phyloP scores from a whole-genome alignment of 2,888 invertebrate species.

The Drosophila borborema region DNA sequence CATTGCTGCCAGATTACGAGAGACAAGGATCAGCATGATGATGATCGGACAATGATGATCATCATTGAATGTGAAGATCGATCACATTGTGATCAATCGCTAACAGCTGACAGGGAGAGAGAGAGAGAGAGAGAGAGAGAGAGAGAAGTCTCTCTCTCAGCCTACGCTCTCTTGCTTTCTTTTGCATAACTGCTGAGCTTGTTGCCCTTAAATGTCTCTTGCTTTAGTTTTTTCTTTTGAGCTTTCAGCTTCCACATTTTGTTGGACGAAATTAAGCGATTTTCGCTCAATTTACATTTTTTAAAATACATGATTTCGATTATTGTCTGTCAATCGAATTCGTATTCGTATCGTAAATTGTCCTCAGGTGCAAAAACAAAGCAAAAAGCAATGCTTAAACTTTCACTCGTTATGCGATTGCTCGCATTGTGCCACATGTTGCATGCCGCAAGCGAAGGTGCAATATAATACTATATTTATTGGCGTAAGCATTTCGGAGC shows the following conservation, averaged over 20 bases:
- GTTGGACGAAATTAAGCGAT: slow-evolving; percentile 67
- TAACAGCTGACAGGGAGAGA: neutral
- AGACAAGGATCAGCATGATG: slow-evolving; percentile 37
- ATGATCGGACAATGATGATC: slow-evolving; percentile 29
- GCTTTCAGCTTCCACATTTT: slow-evolving; percentile 23
- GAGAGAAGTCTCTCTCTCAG: too few relatives aligned
- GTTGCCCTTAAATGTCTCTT: slow-evolving; percentile 43
- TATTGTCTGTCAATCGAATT: slow-evolving; percentile 63
- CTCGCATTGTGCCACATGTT: slow-evolving; percentile 40
- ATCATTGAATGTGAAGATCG: slow-evolving; percentile 27
- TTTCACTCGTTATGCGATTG: slow-evolving; percentile 62
- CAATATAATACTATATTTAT: neutral
- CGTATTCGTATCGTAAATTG: slow-evolving; percentile 43
- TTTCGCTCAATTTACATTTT: slow-evolving; percentile 76
- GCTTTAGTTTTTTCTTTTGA: neutral
- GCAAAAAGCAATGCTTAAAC: slow-evolving; percentile 32
- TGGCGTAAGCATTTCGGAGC: neutral
- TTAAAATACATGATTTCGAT: slow-evolving; percentile 58
- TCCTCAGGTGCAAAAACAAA: slow-evolving; percentile 55
- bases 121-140: neutral
- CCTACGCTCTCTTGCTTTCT: neutral
- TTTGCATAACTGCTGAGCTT: slow-evolving; percentile 51
- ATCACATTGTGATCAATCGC: slow-evolving; percentile 40
- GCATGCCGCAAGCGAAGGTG: slow-evolving; percentile 7
- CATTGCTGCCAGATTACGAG: slow-evolving; percentile 72